Conservation (phyloP, 2,888 invertebrate species). For the Ferdinandea cuprea region DNA sequence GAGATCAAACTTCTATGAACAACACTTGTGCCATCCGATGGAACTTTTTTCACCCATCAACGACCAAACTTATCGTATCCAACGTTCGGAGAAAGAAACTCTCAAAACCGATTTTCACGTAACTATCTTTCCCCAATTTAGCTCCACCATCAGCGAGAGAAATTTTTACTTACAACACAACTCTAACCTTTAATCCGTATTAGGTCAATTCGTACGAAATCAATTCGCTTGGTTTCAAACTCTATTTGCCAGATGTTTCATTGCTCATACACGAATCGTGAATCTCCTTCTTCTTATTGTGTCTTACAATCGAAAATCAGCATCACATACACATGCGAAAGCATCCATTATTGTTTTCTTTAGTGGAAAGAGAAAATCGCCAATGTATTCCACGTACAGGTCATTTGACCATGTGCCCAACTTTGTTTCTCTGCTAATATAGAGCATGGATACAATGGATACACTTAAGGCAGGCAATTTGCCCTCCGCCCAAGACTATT, state of each 20-base stretch:
- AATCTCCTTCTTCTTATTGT: neutral
- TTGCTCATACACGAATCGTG: slow-evolving; percentile 35
- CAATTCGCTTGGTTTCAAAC: slow-evolving; percentile 19
- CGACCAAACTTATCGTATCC: no score
- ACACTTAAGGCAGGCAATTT: slow-evolving; percentile 15
- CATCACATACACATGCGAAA: slow-evolving; percentile 21
- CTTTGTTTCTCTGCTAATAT: slow-evolving; percentile 22
- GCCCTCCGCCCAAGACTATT: slow-evolving; percentile 17
- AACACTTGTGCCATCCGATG: no score
- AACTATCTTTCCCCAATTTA: slow-evolving; percentile 14
- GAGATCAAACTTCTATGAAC: no score
- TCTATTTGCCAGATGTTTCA: slow-evolving; percentile 51
- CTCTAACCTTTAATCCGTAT: slow-evolving; percentile 39
- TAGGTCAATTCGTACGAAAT: slow-evolving; percentile 42
- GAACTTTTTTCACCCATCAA: no score
- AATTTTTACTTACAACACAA: neutral
- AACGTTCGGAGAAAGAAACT: slow-evolving; percentile 5
- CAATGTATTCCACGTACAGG: slow-evolving; percentile 14
- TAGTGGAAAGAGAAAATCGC: slow-evolving; percentile 47
- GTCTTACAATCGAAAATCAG: slow-evolving; percentile 43
- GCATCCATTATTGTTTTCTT: slow-evolving; percentile 8
- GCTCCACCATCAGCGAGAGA: slow-evolving; percentile 20
- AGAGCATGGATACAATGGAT: slow-evolving; percentile 23
- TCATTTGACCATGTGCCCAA: slow-evolving; percentile 26
- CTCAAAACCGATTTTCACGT: slow-evolving; percentile 17